Conservation (phyloP, 2,797 vertebrate species). For the Pipistrellus pygmaeus region DNA sequence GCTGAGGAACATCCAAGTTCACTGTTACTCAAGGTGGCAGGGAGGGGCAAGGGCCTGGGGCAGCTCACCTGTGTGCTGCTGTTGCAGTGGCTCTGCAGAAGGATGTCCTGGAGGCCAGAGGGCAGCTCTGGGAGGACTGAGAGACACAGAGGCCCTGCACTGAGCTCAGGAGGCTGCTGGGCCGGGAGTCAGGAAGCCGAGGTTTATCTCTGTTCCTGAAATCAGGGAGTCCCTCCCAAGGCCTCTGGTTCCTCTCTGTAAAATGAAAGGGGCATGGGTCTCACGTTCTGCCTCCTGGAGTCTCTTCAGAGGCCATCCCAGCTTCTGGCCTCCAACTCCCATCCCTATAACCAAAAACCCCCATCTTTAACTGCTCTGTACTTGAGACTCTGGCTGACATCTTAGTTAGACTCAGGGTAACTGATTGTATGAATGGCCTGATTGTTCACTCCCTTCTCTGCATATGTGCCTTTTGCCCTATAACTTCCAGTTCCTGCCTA, state of each 20-base stretch:
- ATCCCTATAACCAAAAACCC: too few relatives aligned
- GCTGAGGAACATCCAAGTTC: not conserved
- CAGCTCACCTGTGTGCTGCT: slow-evolving; percentile 95
- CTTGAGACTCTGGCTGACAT: not conserved
- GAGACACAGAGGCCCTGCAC: not conserved
- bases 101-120: slow-evolving; percentile 93
- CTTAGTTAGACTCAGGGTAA: not conserved
- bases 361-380: not conserved
- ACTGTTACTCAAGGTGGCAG: rapidly evolving
- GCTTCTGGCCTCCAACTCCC: not conserved
- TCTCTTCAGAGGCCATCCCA: not conserved
- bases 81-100: slow-evolving; percentile 97
- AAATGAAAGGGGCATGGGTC: rapidly evolving
- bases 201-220: not conserved
- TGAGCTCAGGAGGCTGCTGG: not conserved
- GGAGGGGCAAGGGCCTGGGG: rapidly evolving
- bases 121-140: slow-evolving; percentile 95
- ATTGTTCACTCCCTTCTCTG: not conserved
- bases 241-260: not conserved
- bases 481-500: too few relatives aligned
- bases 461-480: not conserved
- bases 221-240: too few relatives aligned
- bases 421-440: rapidly evolving
- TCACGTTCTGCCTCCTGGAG: not conserved
- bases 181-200: rapidly evolving